phyloP scores from a whole-genome alignment of 1,140 invertebrate species.

The Anagrus nilaparvatae region DNA sequence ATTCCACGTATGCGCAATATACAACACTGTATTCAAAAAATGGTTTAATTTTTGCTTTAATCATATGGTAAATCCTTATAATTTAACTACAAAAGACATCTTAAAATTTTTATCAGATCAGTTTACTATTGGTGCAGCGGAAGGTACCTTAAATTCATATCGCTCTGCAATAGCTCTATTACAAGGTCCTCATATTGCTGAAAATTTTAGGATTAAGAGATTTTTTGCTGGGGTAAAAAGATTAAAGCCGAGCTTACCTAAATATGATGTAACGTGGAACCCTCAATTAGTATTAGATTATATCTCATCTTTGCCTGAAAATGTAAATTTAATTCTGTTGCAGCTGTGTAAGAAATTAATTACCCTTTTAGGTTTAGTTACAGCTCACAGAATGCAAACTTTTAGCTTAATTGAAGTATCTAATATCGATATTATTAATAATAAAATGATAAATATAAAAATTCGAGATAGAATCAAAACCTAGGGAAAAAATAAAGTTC shows the following conservation, averaged over 20 bases:
- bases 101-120: slow-evolving; percentile 13
- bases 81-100: slow-evolving; percentile 2
- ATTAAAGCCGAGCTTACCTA: too few species aligned
- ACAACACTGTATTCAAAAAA: slow-evolving; percentile 9
- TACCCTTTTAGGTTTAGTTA: neutral
- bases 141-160: slow-evolving; percentile 18
- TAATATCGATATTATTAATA: neutral
- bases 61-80: neutral
- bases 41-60: slow-evolving; percentile 13
- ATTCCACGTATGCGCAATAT: slow-evolving; percentile 8
- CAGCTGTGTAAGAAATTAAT: neutral
- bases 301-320: slow-evolving; percentile 7
- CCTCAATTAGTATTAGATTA: slow-evolving; percentile 18
- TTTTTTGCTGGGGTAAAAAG: slow-evolving; percentile 19
- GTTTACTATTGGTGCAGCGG: slow-evolving; percentile 6
- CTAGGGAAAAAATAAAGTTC: neutral
- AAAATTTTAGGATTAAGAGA: slow-evolving; percentile 16
- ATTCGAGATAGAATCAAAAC: slow-evolving; percentile 3
- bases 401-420: neutral
- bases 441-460: neutral
- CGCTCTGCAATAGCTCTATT: neutral
- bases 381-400: neutral
- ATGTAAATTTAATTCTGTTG: slow-evolving; percentile 7
- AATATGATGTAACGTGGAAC: slow-evolving; percentile 21
- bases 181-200: slow-evolving; percentile 6